Evolutionary conservation across 2,888 invertebrate species (phyloP).

Genomic region (Ametastegia equiseti): DNA sequence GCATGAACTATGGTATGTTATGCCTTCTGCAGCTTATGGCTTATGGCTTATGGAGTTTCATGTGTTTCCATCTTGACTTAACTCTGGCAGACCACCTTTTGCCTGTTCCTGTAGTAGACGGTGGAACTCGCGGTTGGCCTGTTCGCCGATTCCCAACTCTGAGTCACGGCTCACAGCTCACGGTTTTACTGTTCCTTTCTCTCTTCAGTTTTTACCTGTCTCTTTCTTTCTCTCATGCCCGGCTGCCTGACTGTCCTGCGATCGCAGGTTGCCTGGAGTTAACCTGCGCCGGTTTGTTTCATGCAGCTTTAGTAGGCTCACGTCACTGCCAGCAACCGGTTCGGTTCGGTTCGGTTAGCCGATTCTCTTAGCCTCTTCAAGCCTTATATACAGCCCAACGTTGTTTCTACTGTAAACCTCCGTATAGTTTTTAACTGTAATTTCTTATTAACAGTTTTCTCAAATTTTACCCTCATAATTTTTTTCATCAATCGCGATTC

Average conservation of each 20-base stretch:
- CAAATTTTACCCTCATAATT: too few species aligned
- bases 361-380: slow-evolving; percentile 9
- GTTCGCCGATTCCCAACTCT: slow-evolving; percentile 37
- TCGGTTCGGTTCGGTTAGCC: slow-evolving; percentile 59
- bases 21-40: too few species aligned
- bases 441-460: too few species aligned
- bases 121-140: background rate
- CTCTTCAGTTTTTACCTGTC: slow-evolving; percentile 42
- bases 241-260: slow-evolving; percentile 47
- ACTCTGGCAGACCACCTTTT: background rate
- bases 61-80: background rate
- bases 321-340: slow-evolving; percentile 75
- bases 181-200: slow-evolving; percentile 26
- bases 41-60: too few species aligned
- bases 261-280: slow-evolving; percentile 68
- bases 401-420: background rate
- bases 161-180: slow-evolving; percentile 43
- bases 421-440: too few species aligned
- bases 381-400: background rate
- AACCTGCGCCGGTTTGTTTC: slow-evolving; percentile 74
- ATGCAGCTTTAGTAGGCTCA: slow-evolving; percentile 74
- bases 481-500: too few species aligned
- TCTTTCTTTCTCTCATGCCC: slow-evolving; percentile 58
- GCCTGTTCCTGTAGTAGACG: slow-evolving; percentile 22
- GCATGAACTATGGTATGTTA: too few species aligned